Evolutionary conservation across 2,888 invertebrate species (phyloP).

Genomic region (Cloeon dipterum): DNA sequence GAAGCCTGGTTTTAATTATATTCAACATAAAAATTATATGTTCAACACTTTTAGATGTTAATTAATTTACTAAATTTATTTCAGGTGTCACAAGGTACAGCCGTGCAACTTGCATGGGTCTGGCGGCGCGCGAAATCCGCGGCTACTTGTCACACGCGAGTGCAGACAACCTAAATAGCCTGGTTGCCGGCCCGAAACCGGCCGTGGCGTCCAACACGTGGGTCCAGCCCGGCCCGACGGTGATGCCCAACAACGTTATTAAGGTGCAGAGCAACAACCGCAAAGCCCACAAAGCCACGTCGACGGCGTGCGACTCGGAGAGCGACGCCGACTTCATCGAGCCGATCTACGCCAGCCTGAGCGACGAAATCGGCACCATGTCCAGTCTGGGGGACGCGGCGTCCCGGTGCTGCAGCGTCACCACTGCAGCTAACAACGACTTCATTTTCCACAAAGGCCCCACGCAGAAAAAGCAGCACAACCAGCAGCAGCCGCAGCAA

Average conservation of each 20-base stretch:
- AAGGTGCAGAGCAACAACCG: neutral
- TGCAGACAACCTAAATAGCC: neutral
- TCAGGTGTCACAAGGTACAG: neutral
- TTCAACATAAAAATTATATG: no score
- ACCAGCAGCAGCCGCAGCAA: constrained; percentile 9
- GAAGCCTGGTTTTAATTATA: no score
- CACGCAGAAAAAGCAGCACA: constrained; percentile 14
- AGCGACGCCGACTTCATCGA: constrained; percentile 15
- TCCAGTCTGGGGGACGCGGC: neutral
- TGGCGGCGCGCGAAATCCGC: constrained; percentile 6
- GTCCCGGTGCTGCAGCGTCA: constrained; percentile 29
- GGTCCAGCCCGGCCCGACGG: neutral
- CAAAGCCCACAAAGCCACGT: no score
- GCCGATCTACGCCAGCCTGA: constrained; percentile 18
- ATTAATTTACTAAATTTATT: no score
- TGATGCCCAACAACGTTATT: neutral
- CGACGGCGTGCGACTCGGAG: constrained; percentile 3
- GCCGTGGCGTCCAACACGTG: neutral
- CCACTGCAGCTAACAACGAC: constrained; percentile 37
- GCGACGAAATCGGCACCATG: neutral
- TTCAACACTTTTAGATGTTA: no score
- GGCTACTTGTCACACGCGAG: constrained; percentile 2
- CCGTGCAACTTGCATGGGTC: constrained; percentile 6
- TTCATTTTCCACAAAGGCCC: constrained; percentile 29
- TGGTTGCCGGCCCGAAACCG: neutral